Evolutionary conservation across 1,140 invertebrate genomes (phyloP), one percentile per base, ranked within the genome.

Genomic region (Drosophila arizonae): DNA sequence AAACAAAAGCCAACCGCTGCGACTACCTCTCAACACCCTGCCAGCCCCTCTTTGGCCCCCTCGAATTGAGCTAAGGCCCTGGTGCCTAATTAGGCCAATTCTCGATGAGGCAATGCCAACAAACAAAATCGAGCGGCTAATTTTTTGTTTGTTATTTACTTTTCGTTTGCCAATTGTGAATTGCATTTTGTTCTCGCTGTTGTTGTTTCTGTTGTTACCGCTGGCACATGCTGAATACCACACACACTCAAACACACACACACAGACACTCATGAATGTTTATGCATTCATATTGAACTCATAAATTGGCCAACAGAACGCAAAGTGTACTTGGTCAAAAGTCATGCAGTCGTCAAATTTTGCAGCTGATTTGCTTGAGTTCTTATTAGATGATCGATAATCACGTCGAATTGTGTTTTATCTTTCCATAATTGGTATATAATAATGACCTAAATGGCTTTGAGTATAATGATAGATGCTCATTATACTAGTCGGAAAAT

Each of bases 141-240:
- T 87, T 64, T 81, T 69, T 65, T 72, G 78, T 81, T 80, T 85
- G 81, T 55, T 77, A 72, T 85, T 78, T 60, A 72, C 69, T 81
- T 85, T 66, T 77, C 74, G 45, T 74, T 65, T 69, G 64, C 64
- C 56, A 68, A 68, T 68, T 72, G 56, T 52, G 62, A 66, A 81
- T 64, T 81, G 65, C 69, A 64, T 73, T 76, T 71, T 63, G 48
- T 41, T 52, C 26, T 51, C 11, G 36, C 11, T 51, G 46, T 15
- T 46, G 17, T 21, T 30, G 28, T 33, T 33, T 5, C 8, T 33
- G 33, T 9, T 57, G 13, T 24, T 66, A 39, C 43, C 33, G 15
- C 39, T 58, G 24, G 55, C 55, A 57, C 21, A 43, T 58, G 54
- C 21, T 13, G 33, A 30, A 52, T 43, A 52, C 24, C 56, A 68